A percentile compares a stretch with the other conserved stretches of the same genome.
phyloP scores from a whole-genome alignment of 2,888 invertebrate species.

The Meliscaeva auricollis region DNA sequence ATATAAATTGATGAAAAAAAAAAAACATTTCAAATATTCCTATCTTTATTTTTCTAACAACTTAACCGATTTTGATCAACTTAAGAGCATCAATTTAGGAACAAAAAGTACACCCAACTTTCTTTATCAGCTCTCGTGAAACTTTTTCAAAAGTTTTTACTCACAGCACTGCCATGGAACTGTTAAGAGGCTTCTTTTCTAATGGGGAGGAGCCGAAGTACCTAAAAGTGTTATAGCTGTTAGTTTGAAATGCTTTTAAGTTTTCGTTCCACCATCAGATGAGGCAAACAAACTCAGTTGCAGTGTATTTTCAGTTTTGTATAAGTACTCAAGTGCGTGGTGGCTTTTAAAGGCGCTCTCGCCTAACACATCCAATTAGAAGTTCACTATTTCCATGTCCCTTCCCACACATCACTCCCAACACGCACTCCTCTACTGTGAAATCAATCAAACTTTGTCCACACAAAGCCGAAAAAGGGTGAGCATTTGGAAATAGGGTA shows the following conservation, averaged over 20 bases:
- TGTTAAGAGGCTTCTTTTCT: not conserved
- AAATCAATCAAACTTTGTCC: conserved; percentile 69
- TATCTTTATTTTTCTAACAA: too few species aligned
- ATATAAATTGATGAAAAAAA: too few species aligned
- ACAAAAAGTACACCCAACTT: too few species aligned
- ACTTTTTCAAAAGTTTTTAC: not conserved
- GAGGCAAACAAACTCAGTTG: conserved; percentile 40
- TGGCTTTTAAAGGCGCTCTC: conserved; percentile 58
- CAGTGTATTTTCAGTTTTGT: conserved; percentile 26
- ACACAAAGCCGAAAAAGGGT: conserved; percentile 61
- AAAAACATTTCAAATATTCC: too few species aligned
- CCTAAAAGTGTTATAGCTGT: conserved; percentile 22
- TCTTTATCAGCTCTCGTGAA: too few species aligned
- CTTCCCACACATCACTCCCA: not conserved
- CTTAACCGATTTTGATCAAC: too few species aligned
- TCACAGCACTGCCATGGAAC: conserved; percentile 1
- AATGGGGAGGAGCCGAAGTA: not conserved
- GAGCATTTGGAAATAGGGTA: conserved; percentile 16
- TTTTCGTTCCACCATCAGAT: conserved; percentile 21
- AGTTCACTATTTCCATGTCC: conserved; percentile 5
- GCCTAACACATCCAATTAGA: conserved; percentile 63
- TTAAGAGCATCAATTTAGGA: too few species aligned
- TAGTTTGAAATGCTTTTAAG: conserved; percentile 69
- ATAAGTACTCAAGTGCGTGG: conserved; percentile 47
- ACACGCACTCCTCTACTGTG: not conserved